Evolutionary conservation across 2,888 invertebrate species (phyloP), one percentile per base, ranked within the genome.

Genomic region (Argyresthia albistria): DNA sequence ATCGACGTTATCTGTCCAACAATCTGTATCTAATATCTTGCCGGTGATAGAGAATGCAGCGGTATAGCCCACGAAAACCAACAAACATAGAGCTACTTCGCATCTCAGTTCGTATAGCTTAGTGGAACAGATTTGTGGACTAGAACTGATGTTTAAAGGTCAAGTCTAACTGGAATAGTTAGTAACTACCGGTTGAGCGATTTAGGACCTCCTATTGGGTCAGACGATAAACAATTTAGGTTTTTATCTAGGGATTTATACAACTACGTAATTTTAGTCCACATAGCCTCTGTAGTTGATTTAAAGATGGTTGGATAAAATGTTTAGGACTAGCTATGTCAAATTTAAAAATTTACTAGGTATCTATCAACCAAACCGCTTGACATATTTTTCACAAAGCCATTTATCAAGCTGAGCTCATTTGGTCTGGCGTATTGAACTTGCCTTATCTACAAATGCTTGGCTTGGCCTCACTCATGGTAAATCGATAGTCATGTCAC

Each of bases 341-440:
- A 6, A 25, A 25, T 25, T 25, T 6, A 25, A 25, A 25, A 25
- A 25, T 25, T n/a, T n/a, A n/a, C n/a, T n/a, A n/a, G 16, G 37
- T 57, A 55, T 54, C 55, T 54, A 57, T 54, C 55, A 54, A 57
- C 56, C 57, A 56, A 55, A 59, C 59, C 54, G 56, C 56, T 54
- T 76, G 77, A 78, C 76, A 73, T 78, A 74, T 74, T 60, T 58
- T 58, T 63, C 60, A 61, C 62, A 58, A 56, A 58, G 67, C 75
- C 78, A 82, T 81, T 83, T 83, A 79, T 83, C 83, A 83, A 66
- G 73, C 71, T 80, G 73, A 79, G 70, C 25, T 25, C 25, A 25
- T 4, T 70, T 63, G 59, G 61, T 63, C 57, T 65, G 73, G 72
- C 73, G 42, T 42, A 74, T 73, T 68, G 76, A 75, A 63, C 67